phyloP scores from a whole-genome alignment of 2,113 vertebrate genomes.

The Ginglymostoma cirratum region DNA sequence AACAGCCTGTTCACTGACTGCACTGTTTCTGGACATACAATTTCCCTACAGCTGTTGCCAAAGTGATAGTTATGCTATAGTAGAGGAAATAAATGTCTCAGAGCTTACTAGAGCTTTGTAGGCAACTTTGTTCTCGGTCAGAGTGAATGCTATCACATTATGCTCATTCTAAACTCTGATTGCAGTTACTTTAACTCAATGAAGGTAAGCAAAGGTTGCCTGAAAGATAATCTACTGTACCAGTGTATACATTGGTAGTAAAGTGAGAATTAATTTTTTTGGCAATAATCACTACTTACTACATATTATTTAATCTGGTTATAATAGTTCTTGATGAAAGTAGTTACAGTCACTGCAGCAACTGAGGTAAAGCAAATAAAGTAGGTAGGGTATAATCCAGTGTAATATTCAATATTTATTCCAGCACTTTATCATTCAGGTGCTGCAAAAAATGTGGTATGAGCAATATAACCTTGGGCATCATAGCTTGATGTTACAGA shows the following conservation, averaged over 20 bases:
- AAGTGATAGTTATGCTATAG: background rate
- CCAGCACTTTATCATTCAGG: background rate
- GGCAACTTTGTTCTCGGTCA: background rate
- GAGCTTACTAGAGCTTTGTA: background rate
- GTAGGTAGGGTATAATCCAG: too few species aligned
- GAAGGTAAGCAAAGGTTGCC: background rate
- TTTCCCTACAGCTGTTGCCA: background rate
- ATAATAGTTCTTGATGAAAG: background rate
- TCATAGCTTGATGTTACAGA: background rate
- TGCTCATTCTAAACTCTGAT: background rate
- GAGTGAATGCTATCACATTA: background rate
- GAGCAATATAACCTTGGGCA: background rate
- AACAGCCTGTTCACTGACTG: background rate
- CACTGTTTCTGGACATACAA: background rate
- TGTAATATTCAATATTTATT: background rate
- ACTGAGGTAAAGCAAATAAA: background rate
- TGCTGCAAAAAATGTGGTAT: background rate
- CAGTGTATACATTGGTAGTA: background rate
- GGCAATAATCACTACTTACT: background rate
- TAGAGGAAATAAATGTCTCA: background rate
- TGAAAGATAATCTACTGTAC: background rate
- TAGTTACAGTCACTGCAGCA: background rate
- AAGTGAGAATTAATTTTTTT: background rate
- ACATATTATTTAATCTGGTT: background rate
- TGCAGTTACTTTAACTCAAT: background rate